Conservation (phyloP, 1,140 invertebrate species). For the Calliphora vicina region DNA sequence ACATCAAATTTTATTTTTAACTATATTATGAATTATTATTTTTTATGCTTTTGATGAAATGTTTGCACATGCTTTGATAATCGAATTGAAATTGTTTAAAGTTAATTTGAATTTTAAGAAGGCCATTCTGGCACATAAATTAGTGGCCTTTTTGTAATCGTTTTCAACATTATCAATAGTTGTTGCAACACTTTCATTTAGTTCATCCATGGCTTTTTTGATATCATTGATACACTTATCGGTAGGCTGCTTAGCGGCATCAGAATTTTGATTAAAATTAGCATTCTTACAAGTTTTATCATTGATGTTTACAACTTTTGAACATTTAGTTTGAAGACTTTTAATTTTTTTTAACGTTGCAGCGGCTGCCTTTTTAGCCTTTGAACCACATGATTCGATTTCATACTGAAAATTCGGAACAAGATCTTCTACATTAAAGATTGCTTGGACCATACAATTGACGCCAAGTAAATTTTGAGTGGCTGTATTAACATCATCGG, state of each 20-base stretch:
- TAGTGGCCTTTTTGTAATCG: background rate
- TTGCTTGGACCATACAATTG: background rate
- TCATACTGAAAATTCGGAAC: background rate
- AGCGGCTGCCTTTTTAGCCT: background rate
- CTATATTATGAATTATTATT: too few relatives aligned
- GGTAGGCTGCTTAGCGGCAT: background rate
- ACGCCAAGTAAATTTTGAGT: background rate
- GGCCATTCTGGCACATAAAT: background rate
- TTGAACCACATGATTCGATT: background rate
- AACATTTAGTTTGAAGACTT: background rate
- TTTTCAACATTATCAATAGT: background rate
- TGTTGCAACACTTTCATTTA: background rate
- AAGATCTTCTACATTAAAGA: background rate
- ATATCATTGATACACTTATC: background rate
- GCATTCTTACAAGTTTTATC: background rate
- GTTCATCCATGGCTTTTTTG: background rate
- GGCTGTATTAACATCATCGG: background rate
- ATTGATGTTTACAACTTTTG: background rate
- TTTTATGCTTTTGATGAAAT: background rate
- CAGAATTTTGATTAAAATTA: background rate
- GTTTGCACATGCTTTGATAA: background rate
- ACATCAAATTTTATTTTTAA: too few relatives aligned
- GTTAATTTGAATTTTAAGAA: background rate
- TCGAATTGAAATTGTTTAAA: background rate
- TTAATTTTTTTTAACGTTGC: background rate